A percentile compares a stretch with the other conserved stretches of the same genome.
Conservation (phyloP, 1,140 invertebrate genomes). For the Eupeodes corollae region DNA sequence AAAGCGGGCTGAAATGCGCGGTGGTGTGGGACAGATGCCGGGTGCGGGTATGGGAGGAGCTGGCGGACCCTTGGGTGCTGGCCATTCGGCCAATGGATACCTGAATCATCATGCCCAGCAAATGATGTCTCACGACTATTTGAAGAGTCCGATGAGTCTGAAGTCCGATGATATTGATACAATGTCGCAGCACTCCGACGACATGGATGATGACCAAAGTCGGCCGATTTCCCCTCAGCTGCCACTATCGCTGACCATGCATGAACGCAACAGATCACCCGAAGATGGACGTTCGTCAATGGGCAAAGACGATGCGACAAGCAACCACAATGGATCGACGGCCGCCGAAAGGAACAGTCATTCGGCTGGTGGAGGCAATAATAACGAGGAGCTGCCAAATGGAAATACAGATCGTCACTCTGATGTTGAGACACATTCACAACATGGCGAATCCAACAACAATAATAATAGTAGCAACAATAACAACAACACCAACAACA, state of each 20-base stretch:
- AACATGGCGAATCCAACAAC: slow-evolving; percentile 2
- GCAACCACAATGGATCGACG: neutral
- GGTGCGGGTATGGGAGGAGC: slow-evolving; percentile 22
- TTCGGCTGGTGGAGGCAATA: slow-evolving; percentile 8
- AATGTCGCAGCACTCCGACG: slow-evolving; percentile 37
- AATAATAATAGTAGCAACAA: slow-evolving; percentile 38
- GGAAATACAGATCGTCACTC: neutral
- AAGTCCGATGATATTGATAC: slow-evolving; percentile 37
- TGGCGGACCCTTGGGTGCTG: slow-evolving; percentile 20
- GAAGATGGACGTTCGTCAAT: slow-evolving; percentile 9
- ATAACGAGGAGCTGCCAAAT: slow-evolving; percentile 2
- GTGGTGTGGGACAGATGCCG: slow-evolving; percentile 26
- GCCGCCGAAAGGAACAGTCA: slow-evolving; percentile 10
- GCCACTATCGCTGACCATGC: slow-evolving; percentile 32
- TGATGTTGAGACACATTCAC: too few species aligned
- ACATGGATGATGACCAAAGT: slow-evolving; percentile 32
- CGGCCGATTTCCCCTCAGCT: slow-evolving; percentile 28
- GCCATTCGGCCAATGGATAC: slow-evolving; percentile 29
- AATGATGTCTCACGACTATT: slow-evolving; percentile 34
- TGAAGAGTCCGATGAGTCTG: slow-evolving; percentile 33
- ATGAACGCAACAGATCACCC: slow-evolving; percentile 31
- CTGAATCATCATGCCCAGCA: slow-evolving; percentile 27
- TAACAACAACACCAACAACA: slow-evolving; percentile 39
- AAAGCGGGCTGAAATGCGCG: slow-evolving; percentile 70
- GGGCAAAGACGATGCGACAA: neutral